phyloP scores from a whole-genome alignment of 53 echinoderm and acorn worm genomes.

The Glandiceps talaboti region DNA sequence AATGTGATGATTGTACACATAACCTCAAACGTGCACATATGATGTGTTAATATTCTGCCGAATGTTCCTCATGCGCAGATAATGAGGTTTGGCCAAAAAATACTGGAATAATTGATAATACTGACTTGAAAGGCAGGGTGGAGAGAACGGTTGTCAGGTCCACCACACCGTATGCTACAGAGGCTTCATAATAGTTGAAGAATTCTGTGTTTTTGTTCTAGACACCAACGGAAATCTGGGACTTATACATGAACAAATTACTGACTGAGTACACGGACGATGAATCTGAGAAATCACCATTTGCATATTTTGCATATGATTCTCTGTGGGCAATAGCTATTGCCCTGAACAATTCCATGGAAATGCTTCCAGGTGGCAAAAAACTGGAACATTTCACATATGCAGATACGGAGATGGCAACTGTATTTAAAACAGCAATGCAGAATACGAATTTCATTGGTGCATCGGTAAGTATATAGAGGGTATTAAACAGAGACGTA shows the following conservation, averaged over 20 bases:
- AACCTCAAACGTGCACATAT: no score
- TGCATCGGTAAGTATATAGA: constrained; percentile 45
- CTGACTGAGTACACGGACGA: neutral
- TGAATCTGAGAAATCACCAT: neutral
- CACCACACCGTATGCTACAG: no score
- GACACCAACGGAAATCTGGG: neutral
- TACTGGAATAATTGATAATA: no score
- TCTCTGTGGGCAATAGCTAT: neutral
- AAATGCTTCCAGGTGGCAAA: constrained; percentile 3
- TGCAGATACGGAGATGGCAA: constrained; percentile 26
- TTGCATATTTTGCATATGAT: neutral
- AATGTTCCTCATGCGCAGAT: no score
- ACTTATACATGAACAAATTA: neutral
- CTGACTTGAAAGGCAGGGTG: no score
- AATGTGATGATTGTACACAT: no score
- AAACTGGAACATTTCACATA: constrained; percentile 38
- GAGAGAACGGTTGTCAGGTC: no score
- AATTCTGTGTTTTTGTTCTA: neutral
- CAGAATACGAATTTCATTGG: constrained; percentile 33
- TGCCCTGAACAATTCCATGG: neutral
- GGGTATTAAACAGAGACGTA: no score
- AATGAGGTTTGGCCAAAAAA: no score
- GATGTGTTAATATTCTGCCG: no score
- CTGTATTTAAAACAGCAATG: constrained; percentile 20
- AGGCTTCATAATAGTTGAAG: no score